phyloP scores from a whole-genome alignment of 2,113 vertebrate genomes.

The Gadus macrocephalus region DNA sequence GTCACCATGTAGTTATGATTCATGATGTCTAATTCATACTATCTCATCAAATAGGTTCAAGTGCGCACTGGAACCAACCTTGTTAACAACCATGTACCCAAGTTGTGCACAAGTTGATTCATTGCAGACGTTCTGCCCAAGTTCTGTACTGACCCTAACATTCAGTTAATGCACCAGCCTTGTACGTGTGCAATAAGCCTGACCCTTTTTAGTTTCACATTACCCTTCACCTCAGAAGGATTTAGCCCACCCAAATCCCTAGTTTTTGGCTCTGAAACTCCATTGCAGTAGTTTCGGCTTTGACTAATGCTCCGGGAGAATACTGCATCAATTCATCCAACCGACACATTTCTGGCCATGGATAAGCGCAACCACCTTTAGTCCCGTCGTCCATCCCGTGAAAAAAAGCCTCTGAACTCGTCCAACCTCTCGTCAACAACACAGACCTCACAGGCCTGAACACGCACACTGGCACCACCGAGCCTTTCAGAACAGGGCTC shows the following conservation, averaged over 20 bases:
- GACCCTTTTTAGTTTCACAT: not conserved
- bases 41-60: too few relatives aligned
- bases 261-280: slow-evolving; percentile 24
- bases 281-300: slow-evolving; percentile 21
- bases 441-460: not conserved
- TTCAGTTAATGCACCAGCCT: too few relatives aligned
- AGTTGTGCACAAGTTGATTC: too few relatives aligned
- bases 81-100: too few relatives aligned
- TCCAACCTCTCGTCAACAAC: slow-evolving; percentile 11
- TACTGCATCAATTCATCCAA: slow-evolving; percentile 48
- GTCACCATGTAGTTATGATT: too few relatives aligned
- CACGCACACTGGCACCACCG: not conserved
- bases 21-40: too few relatives aligned
- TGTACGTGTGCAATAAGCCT: too few relatives aligned
- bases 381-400: slow-evolving; percentile 30
- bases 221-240: not conserved
- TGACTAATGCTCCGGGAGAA: slow-evolving; percentile 30
- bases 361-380: slow-evolving; percentile 12
- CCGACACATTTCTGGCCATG: not conserved
- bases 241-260: slow-evolving; percentile 8
- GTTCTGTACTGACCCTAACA: too few relatives aligned
- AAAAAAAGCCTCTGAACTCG: slow-evolving; percentile 4
- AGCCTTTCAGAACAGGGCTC: too few relatives aligned
- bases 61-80: too few relatives aligned
- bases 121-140: too few relatives aligned